Conservation (phyloP, 2,113 vertebrate species). For the Peromyscus maniculatus region DNA sequence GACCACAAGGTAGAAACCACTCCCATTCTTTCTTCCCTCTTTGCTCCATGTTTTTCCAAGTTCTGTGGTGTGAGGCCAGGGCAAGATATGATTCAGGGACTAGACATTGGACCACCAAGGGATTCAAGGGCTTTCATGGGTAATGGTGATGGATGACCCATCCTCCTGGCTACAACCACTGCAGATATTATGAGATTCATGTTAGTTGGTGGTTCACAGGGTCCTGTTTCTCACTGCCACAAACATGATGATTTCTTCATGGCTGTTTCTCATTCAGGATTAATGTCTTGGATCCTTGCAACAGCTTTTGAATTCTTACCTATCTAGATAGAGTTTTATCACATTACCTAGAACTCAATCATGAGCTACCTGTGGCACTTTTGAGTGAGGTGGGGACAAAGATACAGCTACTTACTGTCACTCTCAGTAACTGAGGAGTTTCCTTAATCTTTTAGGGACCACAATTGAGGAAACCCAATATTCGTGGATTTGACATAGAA, state of each 20-base stretch:
- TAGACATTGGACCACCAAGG: not conserved
- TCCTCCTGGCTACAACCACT: not conserved
- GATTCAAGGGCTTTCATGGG: not conserved
- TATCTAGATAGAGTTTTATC: not conserved
- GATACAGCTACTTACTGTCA: not conserved
- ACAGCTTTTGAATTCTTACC: not conserved
- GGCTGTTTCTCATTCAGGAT: not conserved
- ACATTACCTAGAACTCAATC: not conserved
- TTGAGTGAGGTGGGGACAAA: not conserved
- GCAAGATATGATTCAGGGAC: not conserved
- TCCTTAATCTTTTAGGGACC: not conserved
- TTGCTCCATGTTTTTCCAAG: not conserved
- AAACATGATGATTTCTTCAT: not conserved
- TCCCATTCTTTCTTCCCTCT: not conserved
- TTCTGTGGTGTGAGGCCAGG: not conserved
- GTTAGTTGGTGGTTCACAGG: not conserved
- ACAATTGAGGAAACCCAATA: not conserved
- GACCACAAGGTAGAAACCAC: too few species aligned
- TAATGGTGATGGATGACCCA: not conserved
- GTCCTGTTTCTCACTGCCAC: not conserved
- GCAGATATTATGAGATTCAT: fast-evolving
- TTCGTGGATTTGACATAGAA: not conserved
- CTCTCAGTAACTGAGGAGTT: not conserved
- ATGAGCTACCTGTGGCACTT: constrained; percentile 29
- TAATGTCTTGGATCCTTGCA: not conserved